These are phyloP conservation scores for Gonocerus acuteangulatus DNA, from an alignment of 2,888 invertebrate species.

Conservation along the genomic window DNA sequence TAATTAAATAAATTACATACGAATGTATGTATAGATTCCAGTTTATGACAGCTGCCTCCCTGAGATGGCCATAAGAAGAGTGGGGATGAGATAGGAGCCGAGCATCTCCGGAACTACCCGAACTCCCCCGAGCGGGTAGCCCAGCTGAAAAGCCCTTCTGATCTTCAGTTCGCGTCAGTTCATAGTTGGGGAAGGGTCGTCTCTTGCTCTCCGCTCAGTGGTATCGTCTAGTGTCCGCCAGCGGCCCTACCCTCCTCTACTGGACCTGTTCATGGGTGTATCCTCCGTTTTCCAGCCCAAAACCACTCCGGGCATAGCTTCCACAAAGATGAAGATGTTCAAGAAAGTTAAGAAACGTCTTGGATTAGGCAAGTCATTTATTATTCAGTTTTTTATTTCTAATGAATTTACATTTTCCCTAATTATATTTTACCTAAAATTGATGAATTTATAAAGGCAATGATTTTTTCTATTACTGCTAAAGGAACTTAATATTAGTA, in stretches of 20 bases:
- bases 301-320: conserved; percentile 24
- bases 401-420: too few species aligned
- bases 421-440: too few species aligned
- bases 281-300: conserved; percentile 32
- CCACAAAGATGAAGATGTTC: conserved; percentile 73
- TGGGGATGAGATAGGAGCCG: background rate
- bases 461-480: too few species aligned
- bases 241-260: background rate
- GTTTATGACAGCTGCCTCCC: too few species aligned
- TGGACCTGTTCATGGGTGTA: conserved; percentile 31
- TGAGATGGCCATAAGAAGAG: too few species aligned
- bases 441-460: too few species aligned
- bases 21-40: too few species aligned
- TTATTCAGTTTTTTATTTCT: background rate
- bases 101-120: background rate
- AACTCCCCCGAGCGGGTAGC: background rate
- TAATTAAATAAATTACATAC: too few species aligned
- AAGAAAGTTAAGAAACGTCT: conserved; percentile 84
- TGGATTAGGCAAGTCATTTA: conserved; percentile 71
- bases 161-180: background rate
- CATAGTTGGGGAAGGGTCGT: background rate
- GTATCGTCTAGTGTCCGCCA: background rate
- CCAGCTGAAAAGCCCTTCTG: background rate
- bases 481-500: too few species aligned
- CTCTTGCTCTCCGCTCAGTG: background rate